Evolutionary conservation across 2,113 vertebrate genomes (phyloP).

Genomic region (Lichenostomus cassidix): DNA sequence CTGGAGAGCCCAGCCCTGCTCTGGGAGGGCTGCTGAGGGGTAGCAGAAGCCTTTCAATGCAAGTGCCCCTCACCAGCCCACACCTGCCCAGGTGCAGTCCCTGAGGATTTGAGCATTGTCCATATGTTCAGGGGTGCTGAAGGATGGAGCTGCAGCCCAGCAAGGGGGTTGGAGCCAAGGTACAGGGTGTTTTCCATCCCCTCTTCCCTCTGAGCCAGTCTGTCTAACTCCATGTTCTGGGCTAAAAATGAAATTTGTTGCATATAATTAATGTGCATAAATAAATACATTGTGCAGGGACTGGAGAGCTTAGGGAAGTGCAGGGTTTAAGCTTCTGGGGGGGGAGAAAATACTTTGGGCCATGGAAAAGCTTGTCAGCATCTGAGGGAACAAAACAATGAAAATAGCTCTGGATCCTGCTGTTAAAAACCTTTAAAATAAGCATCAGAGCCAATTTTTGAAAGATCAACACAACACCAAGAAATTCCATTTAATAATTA

Average conservation of each 20-base stretch:
- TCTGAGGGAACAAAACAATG: conserved; percentile 11
- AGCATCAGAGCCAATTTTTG: conserved; percentile 2
- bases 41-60: too few species aligned
- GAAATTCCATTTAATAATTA: conserved; percentile 80
- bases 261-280: background rate
- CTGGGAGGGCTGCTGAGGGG: background rate
- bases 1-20: background rate
- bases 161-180: fast-evolving
- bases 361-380: background rate
- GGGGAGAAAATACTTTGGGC: background rate
- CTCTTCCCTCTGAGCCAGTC: background rate
- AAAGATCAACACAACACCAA: conserved; percentile 65
- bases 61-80: background rate
- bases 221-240: background rate
- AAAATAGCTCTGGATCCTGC: background rate
- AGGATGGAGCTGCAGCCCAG: background rate
- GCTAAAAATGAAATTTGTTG: background rate
- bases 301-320: background rate
- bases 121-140: background rate
- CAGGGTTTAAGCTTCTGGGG: background rate
- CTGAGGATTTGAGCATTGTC: fast-evolving
- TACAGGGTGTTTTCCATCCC: background rate
- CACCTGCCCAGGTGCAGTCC: background rate
- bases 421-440: conserved; percentile 36
- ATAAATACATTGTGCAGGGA: background rate